A percentile compares a stretch with the other conserved stretches of the same genome.
phyloP scores from a whole-genome alignment of 1,140 invertebrate genomes.

The Pachyrhynchus sulphureomaculatus region DNA sequence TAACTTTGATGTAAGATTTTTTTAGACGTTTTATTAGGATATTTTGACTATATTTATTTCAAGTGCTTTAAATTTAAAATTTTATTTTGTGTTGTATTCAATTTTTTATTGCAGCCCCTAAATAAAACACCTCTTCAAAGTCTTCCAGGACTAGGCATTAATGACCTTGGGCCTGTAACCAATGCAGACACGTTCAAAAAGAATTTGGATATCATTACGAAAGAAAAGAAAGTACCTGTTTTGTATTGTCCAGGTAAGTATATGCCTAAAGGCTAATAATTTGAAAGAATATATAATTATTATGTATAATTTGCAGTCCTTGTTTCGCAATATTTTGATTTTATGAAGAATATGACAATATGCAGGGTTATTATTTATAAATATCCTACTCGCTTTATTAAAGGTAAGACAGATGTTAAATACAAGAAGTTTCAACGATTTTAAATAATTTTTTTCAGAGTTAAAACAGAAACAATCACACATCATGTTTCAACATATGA shows the following conservation, averaged over 20 bases:
- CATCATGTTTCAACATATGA: no score
- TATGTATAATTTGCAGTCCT: no score
- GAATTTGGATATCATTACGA: constrained; percentile 13
- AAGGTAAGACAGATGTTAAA: no score
- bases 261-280: not conserved
- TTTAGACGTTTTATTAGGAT: not conserved
- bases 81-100: not conserved
- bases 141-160: constrained; percentile 13
- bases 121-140: constrained; percentile 21
- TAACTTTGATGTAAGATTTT: no score
- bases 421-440: no score
- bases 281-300: not conserved
- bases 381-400: no score
- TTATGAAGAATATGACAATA: no score
- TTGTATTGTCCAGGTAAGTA: constrained; percentile 14
- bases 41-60: not conserved
- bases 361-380: no score
- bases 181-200: constrained; percentile 23
- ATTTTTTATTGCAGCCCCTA: constrained; percentile 21
- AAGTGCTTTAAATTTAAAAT: constrained; percentile 13
- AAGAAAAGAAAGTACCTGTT: constrained; percentile 11
- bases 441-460: no score
- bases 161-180: constrained; percentile 8
- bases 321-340: no score
- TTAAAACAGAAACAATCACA: no score